Percentiles rank a stretch among this genome's conserved stretches.
These are phyloP conservation scores for Phylloscopus trochiloides DNA, from an alignment of 2,113 vertebrate species.

Conservation along the genomic window DNA sequence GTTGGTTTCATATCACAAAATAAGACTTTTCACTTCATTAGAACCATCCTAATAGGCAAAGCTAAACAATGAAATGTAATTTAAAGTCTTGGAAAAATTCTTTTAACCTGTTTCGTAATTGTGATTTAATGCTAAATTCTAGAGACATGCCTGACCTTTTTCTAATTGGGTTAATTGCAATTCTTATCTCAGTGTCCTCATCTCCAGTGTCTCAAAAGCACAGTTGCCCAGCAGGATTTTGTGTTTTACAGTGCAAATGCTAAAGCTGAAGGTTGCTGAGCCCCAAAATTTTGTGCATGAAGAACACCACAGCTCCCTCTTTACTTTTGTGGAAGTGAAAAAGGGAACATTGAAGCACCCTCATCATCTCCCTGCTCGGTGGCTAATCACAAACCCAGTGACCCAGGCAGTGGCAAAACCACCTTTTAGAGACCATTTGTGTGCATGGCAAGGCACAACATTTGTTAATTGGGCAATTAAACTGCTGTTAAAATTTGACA, in stretches of 20 bases:
- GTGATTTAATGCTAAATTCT: neutral
- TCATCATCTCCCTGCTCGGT: neutral
- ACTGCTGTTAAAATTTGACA: neutral
- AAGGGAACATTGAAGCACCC: neutral
- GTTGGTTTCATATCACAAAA: conserved; percentile 27
- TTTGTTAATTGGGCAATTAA: neutral
- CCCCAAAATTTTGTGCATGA: neutral
- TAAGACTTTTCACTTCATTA: neutral
- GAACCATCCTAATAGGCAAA: neutral
- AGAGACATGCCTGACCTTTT: neutral
- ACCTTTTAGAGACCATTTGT: neutral
- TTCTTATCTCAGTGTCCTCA: neutral
- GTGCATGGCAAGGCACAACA: neutral
- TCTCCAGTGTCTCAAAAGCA: neutral
- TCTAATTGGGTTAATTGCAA: neutral
- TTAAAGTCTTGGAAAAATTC: neutral
- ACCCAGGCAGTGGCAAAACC: neutral
- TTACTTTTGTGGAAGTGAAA: neutral
- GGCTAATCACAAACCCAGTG: neutral
- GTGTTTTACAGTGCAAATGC: neutral
- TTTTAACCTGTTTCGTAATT: neutral
- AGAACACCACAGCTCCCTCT: neutral
- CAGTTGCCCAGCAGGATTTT: neutral
- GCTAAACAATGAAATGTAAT: neutral
- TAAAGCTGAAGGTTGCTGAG: neutral